Percentiles rank a stretch among this genome's conserved stretches.
These are phyloP conservation scores for Serinus canaria DNA, from an alignment of 2,113 vertebrate species.

Conservation along the genomic window DNA sequence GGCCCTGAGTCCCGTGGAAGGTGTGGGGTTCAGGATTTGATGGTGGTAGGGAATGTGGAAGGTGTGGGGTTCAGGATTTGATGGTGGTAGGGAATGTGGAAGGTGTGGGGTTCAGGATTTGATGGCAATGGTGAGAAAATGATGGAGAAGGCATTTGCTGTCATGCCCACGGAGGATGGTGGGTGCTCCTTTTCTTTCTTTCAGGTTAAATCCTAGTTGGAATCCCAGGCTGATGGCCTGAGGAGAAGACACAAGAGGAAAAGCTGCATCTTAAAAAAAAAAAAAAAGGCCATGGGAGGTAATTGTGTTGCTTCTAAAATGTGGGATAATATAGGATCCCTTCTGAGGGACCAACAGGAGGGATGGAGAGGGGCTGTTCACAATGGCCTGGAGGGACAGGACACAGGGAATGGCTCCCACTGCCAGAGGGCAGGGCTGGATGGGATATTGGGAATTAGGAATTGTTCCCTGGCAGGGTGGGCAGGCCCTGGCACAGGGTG, in stretches of 20 bases:
- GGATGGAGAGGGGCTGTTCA: rapidly evolving
- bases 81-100: too few species aligned
- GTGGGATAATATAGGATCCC: neutral
- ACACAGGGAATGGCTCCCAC: rapidly evolving
- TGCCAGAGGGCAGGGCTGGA: neutral
- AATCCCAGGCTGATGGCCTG: neutral
- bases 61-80: too few species aligned
- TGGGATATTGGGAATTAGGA: neutral
- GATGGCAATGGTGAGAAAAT: rapidly evolving
- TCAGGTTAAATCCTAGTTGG: rapidly evolving
- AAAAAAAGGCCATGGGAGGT: rapidly evolving
- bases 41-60: too few species aligned
- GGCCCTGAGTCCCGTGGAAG: rapidly evolving
- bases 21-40: too few species aligned
- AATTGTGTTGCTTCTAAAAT: neutral
- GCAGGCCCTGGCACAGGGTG: neutral
- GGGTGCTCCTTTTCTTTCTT: rapidly evolving
- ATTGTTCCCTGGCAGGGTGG: neutral
- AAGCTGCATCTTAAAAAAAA: neutral
- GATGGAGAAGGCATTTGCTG: rapidly evolving
- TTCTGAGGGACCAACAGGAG: neutral
- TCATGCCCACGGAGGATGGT: rapidly evolving
- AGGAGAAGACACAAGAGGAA: neutral
- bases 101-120: too few species aligned
- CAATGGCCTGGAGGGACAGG: rapidly evolving